Base-by-base conservation (phyloP, 2,113 vertebrate species). In the Physeter macrocephalus region DNA sequence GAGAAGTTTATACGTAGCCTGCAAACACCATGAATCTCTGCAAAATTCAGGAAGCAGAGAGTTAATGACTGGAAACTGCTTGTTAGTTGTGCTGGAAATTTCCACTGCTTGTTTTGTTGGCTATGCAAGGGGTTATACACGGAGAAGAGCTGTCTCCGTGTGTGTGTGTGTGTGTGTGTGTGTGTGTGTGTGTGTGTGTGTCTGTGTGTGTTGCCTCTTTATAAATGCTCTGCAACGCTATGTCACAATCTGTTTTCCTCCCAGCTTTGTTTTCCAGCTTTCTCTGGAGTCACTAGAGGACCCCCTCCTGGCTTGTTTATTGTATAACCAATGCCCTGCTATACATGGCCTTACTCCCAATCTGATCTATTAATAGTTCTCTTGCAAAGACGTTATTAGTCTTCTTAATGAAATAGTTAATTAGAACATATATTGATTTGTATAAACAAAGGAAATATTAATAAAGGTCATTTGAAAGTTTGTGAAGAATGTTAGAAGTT, bases 81-180 rank as follows among this genome's bases (percentile, higher is more conserved):
- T 97, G 82, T 95, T 93, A 93, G 93, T 95, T 93, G 97, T 93
- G 96, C 96, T 98, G 98, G 98, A 98, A 99, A 98, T 98, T 98
- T 98, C 98, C 98, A 98, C 94, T 95, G 89, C 27, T 4, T 95
- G 93, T 84, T 98, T 94, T 97, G 94, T 97, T 93, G 94, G 85
- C 94, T 96, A 66, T 97, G 93, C 96, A 98, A 98, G 81, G 97
- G 93, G 83, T 95, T 95, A 86, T 94, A 95, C 84, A 23, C 41
- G 25, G 52, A 72, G 46, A 95, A 94, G 46, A 64, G 9, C 36
- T 61, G 9, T 80, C 39, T 94, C 96, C 64, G 0, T 27, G 3
- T 43, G 97, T 71, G 74, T 12, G 57, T 8, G 31, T 69, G 41
- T 27, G 31, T 66, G 71, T 21, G 43, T 64, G 87, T 62, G 96